These are phyloP conservation scores for Macrotis lagotis DNA, from an alignment of 2,113 vertebrate genomes.

Conservation along the genomic window DNA sequence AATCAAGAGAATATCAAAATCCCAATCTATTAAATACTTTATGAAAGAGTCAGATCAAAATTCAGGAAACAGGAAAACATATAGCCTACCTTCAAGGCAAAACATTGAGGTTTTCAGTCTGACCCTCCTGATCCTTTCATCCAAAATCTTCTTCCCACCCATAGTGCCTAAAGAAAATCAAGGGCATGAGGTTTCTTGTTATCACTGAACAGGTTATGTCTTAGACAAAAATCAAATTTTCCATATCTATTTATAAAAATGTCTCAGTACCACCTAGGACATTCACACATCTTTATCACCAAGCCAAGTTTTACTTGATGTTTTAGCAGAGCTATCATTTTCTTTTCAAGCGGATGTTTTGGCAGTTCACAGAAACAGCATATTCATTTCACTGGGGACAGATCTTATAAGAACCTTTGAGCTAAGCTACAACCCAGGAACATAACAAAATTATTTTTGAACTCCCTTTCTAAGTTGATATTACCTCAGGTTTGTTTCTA, in stretches of 20 bases:
- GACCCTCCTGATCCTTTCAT: neutral
- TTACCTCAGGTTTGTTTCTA: neutral
- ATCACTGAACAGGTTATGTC: neutral
- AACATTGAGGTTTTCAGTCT: neutral
- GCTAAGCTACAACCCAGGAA: neutral
- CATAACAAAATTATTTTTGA: neutral
- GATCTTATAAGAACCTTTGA: slow-evolving; percentile 10
- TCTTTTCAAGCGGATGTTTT: neutral
- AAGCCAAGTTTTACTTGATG: slow-evolving; percentile 19
- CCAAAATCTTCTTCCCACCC: neutral
- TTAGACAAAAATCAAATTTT: neutral
- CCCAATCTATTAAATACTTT: neutral
- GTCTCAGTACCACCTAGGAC: neutral
- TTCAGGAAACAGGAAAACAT: neutral
- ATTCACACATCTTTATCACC: neutral
- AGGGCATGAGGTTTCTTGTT: neutral
- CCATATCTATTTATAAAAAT: slow-evolving; percentile 27
- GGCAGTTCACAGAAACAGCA: neutral
- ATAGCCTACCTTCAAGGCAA: neutral
- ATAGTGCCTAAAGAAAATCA: neutral
- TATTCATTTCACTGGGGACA: neutral
- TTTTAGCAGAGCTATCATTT: neutral
- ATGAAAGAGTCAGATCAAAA: neutral
- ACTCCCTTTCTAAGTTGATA: neutral
- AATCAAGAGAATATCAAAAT: neutral